Conservation (phyloP, 2,797 vertebrate genomes). For the Telmatherina bonti region DNA sequence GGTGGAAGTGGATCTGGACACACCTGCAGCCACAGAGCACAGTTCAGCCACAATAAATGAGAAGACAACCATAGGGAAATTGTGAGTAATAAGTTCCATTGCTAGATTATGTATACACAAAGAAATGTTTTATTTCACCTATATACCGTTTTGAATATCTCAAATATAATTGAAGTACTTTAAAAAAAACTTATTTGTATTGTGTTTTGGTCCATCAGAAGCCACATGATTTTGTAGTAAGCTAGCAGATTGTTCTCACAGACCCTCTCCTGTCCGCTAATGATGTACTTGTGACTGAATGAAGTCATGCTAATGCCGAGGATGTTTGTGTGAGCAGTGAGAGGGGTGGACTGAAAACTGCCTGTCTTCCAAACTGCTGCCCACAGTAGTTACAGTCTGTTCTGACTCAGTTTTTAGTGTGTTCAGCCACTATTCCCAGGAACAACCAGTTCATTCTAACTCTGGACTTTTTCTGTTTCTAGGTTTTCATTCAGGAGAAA, state of each 20-base stretch:
- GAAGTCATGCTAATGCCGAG: constrained; percentile 63
- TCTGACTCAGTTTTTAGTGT: constrained; percentile 28
- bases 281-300: constrained; percentile 76
- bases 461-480: constrained; percentile 48
- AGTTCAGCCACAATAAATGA: constrained; percentile 58
- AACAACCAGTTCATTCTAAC: constrained; percentile 27
- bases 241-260: constrained; percentile 53
- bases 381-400: constrained; percentile 45
- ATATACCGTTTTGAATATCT: not conserved
- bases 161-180: constrained; percentile 31
- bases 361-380: constrained; percentile 39
- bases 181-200: not conserved
- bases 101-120: not conserved
- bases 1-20: constrained; percentile 82
- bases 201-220: constrained; percentile 3
- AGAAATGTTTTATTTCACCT: not conserved
- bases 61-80: constrained; percentile 87
- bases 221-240: constrained; percentile 56
- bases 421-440: not conserved
- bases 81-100: constrained; percentile 83
- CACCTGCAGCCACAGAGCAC: constrained; percentile 42
- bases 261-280: constrained; percentile 64
- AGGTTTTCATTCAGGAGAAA: constrained; percentile 86
- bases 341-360: constrained; percentile 24
- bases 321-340: constrained; percentile 56